These are phyloP conservation scores for Poeciliopsis turneri DNA, from an alignment of 2,797 vertebrate genomes.

Conservation along the genomic window DNA sequence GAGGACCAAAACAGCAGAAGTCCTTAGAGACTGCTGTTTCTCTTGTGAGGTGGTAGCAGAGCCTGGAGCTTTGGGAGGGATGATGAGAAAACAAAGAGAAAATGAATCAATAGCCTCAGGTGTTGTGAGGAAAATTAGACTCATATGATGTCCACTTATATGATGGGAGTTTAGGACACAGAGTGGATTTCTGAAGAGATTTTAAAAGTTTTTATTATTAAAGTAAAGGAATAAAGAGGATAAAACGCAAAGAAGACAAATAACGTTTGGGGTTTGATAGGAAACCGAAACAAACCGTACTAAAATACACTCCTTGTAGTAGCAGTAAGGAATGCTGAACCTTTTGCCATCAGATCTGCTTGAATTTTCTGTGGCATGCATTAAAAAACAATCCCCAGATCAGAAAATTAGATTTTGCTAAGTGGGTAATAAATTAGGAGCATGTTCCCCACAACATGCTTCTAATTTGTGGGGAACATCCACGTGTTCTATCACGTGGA, in stretches of 20 bases:
- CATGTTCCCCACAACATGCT: neutral
- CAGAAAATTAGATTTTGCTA: neutral
- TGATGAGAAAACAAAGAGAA: constrained; percentile 34
- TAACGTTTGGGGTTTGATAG: neutral
- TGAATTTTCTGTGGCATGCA: neutral
- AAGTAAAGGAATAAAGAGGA: neutral
- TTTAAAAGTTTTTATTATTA: constrained; percentile 1
- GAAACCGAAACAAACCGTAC: neutral
- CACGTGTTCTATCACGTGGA: no score
- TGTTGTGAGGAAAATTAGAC: constrained; percentile 8
- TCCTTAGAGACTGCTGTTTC: constrained; percentile 28
- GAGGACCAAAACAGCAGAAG: constrained; percentile 12
- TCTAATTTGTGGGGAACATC: no score
- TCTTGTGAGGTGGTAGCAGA: constrained; percentile 21
- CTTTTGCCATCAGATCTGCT: neutral
- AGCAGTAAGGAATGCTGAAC: no score
- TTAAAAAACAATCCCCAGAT: neutral
- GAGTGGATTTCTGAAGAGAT: neutral
- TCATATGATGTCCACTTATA: neutral
- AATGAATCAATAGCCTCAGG: constrained; percentile 6
- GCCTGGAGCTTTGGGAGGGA: constrained; percentile 7
- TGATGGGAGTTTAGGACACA: neutral
- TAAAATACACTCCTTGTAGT: neutral
- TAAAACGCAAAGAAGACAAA: neutral
- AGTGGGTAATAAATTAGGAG: neutral